Percentiles rank a stretch among this genome's conserved stretches.
phyloP scores from a whole-genome alignment of 2,113 vertebrate genomes.

The Menidia beryllina region DNA sequence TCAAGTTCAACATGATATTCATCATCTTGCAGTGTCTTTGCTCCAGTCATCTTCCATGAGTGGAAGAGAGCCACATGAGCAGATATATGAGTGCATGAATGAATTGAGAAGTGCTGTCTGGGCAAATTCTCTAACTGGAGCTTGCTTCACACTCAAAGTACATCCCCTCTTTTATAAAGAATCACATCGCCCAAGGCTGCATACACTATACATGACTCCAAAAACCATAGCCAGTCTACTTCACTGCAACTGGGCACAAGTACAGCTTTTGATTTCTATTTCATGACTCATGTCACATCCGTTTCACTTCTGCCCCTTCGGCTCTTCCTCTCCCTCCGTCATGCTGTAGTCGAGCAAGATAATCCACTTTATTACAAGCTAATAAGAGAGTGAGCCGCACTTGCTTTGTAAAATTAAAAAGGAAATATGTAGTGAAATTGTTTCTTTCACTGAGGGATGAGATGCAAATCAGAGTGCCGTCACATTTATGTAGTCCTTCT shows the following conservation, averaged over 20 bases:
- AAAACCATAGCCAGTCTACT: slow-evolving; percentile 56
- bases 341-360: slow-evolving; percentile 38
- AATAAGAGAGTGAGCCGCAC: slow-evolving; percentile 37
- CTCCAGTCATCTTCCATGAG: slow-evolving; percentile 31
- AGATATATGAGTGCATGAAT: slow-evolving; percentile 51
- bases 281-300: slow-evolving; percentile 69
- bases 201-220: slow-evolving; percentile 53
- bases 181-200: slow-evolving; percentile 69
- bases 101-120: slow-evolving; percentile 68
- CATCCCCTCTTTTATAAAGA: slow-evolving; percentile 65
- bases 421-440: slow-evolving; percentile 7
- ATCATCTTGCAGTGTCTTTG: slow-evolving; percentile 33
- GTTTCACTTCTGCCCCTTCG: slow-evolving; percentile 45
- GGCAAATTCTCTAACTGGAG: slow-evolving; percentile 61
- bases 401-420: slow-evolving; percentile 36
- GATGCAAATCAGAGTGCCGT: slow-evolving; percentile 11
- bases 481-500: slow-evolving; percentile 11
- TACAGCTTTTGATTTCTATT: slow-evolving; percentile 69
- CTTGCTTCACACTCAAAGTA: slow-evolving; percentile 57
- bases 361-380: slow-evolving; percentile 52
- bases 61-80: slow-evolving; percentile 43
- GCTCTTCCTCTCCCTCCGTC: slow-evolving; percentile 53
- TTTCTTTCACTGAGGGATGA: slow-evolving; percentile 23
- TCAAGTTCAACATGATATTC: slow-evolving; percentile 48
- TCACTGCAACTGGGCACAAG: slow-evolving; percentile 47